Conservation (phyloP, 1,140 invertebrate species). For the Orchestia grillus region DNA sequence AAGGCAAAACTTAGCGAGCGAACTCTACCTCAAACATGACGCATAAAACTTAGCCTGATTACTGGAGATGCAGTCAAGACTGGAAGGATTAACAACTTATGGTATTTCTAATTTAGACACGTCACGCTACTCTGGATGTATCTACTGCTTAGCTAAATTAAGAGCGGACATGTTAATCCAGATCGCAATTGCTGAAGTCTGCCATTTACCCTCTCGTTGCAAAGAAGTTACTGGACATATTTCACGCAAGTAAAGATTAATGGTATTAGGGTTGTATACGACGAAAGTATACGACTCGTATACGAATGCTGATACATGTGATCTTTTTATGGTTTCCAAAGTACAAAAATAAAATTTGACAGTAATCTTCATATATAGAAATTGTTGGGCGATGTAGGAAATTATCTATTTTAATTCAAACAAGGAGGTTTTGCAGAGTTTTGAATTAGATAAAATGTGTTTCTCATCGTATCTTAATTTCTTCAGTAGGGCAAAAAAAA, state of each 20-base stretch:
- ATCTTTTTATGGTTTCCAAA: neutral
- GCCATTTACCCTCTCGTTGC: neutral
- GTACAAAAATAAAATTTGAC: neutral
- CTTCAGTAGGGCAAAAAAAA: too few species aligned
- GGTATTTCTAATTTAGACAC: too few species aligned
- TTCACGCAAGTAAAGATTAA: neutral
- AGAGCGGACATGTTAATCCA: neutral
- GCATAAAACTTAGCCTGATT: too few species aligned
- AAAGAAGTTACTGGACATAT: neutral
- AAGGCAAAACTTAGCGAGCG: too few species aligned
- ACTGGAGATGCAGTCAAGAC: too few species aligned
- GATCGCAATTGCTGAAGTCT: neutral
- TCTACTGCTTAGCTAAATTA: neutral
- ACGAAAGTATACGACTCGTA: neutral
- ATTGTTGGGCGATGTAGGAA: neutral
- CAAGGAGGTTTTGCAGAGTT: neutral
- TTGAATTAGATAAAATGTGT: neutral
- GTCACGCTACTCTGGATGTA: neutral
- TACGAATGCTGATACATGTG: neutral
- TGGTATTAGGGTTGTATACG: neutral
- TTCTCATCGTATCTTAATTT: too few species aligned
- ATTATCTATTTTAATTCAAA: neutral
- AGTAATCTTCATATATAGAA: neutral
- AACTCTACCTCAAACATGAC: too few species aligned
- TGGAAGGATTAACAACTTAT: too few species aligned